A percentile compares a stretch with the other conserved stretches of the same genome.
phyloP scores from a whole-genome alignment of 2,113 vertebrate species.

The Cottus gobio region DNA sequence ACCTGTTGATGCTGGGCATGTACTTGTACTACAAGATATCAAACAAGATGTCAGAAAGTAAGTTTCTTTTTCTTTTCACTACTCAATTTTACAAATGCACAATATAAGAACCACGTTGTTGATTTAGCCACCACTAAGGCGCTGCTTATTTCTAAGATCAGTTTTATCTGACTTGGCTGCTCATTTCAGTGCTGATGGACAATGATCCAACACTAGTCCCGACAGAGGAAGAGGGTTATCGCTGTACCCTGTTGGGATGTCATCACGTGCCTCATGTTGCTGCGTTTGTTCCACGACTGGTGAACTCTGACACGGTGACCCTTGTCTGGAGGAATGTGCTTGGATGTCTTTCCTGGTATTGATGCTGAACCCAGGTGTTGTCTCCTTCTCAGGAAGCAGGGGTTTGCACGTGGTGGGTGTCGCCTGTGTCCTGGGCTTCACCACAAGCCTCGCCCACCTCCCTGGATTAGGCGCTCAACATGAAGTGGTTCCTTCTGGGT shows the following conservation, averaged over 20 bases:
- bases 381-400: slow-evolving; percentile 49
- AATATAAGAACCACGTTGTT: not conserved
- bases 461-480: rapidly evolving
- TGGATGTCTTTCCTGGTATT: slow-evolving; percentile 7
- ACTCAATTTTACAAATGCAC: not conserved
- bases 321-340: slow-evolving; percentile 25
- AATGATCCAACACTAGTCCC: not conserved
- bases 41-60: slow-evolving; percentile 71
- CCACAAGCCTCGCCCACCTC: slow-evolving; percentile 59
- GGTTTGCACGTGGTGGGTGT: slow-evolving; percentile 80
- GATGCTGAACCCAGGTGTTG: not conserved
- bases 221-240: slow-evolving; percentile 14
- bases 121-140: not conserved
- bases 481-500: not conserved
- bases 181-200: not conserved
- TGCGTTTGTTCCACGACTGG: not conserved
- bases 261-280: slow-evolving; percentile 18
- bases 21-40: slow-evolving; percentile 89
- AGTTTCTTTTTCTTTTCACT: slow-evolving; percentile 24
- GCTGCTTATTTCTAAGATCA: not conserved
- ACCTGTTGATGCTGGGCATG: slow-evolving; percentile 89
- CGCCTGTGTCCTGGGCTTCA: slow-evolving; percentile 77
- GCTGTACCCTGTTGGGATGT: slow-evolving; percentile 9
- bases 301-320: slow-evolving; percentile 6
- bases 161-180: not conserved